Conservation (phyloP, 2,797 vertebrate species). For the Labeo calbasu region DNA sequence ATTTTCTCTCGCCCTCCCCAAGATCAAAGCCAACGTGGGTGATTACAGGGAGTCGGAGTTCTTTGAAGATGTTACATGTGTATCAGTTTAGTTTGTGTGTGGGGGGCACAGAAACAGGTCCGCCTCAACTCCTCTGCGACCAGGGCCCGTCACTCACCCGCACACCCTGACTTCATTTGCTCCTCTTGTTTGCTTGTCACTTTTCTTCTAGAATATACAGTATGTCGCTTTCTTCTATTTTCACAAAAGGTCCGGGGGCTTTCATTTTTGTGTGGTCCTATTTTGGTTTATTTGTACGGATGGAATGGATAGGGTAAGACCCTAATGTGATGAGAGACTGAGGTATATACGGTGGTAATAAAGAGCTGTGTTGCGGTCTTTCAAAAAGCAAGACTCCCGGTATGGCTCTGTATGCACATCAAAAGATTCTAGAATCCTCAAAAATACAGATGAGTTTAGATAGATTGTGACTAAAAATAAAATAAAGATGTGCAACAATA, state of each 20-base stretch:
- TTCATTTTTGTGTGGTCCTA: constrained; percentile 18
- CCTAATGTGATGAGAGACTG: constrained; percentile 73
- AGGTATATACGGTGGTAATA: constrained; percentile 46
- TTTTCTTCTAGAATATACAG: constrained; percentile 28
- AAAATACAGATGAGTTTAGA: constrained; percentile 43
- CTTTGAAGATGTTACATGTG: constrained; percentile 74
- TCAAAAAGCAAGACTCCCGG: constrained; percentile 24
- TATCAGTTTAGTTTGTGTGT: constrained; percentile 71
- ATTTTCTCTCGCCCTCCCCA: constrained; percentile 71
- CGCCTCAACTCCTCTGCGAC: constrained; percentile 47
- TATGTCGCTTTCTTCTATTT: constrained; percentile 2
- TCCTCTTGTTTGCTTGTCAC: constrained; percentile 26
- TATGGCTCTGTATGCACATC: constrained; percentile 15
- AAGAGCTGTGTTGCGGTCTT: constrained; percentile 36
- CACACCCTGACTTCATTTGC: neutral
- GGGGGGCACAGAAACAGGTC: constrained; percentile 64
- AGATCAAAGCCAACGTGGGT: constrained; percentile 79
- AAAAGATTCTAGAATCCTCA: constrained; percentile 19
- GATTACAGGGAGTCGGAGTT: constrained; percentile 75
- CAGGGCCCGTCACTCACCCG: constrained; percentile 31
- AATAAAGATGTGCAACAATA: neutral
- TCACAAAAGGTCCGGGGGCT: neutral
- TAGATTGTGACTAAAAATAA: neutral
- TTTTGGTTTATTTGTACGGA: constrained; percentile 34
- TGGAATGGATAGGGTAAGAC: constrained; percentile 63